Percentiles rank a stretch among this genome's conserved stretches.
Conservation (phyloP, 2,888 invertebrate genomes). For the Busseola fusca region DNA sequence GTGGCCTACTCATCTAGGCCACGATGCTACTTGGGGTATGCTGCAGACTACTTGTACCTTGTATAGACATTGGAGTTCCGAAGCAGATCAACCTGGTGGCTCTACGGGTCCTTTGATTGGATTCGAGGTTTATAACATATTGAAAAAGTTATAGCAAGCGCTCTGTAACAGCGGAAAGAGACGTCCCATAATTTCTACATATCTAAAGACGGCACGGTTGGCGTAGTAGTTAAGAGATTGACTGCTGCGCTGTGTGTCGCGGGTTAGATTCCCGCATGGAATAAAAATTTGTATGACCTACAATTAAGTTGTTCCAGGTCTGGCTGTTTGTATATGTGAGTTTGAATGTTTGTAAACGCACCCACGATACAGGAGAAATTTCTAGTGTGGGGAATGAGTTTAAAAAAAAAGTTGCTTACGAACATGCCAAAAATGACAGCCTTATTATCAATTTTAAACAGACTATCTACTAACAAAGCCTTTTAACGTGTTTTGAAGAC, state of each 20-base stretch:
- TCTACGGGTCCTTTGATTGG: background rate
- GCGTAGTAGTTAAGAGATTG: too few species aligned
- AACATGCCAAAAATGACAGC: background rate
- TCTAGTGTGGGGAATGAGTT: too few species aligned
- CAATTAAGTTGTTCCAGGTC: too few species aligned
- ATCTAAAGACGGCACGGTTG: too few species aligned
- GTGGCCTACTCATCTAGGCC: slow-evolving; percentile 40
- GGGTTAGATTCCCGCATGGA: too few species aligned
- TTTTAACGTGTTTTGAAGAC: background rate
- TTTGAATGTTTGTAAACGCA: too few species aligned
- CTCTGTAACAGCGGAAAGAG: background rate
- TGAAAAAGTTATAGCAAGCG: background rate
- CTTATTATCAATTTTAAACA: background rate
- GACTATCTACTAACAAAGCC: too few species aligned
- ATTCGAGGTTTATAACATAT: background rate
- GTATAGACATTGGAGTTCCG: background rate
- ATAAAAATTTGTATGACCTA: too few species aligned
- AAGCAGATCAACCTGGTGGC: background rate
- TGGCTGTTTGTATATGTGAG: too few species aligned
- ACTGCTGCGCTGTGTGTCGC: too few species aligned
- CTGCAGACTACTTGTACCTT: background rate
- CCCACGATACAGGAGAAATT: too few species aligned
- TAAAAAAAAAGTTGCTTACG: too few species aligned
- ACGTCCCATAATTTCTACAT: background rate
- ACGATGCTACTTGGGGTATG: background rate